A percentile compares a stretch with the other conserved stretches of the same genome.
These are phyloP conservation scores for Polia nebulosa DNA, from an alignment of 2,888 invertebrate species.

Conservation along the genomic window DNA sequence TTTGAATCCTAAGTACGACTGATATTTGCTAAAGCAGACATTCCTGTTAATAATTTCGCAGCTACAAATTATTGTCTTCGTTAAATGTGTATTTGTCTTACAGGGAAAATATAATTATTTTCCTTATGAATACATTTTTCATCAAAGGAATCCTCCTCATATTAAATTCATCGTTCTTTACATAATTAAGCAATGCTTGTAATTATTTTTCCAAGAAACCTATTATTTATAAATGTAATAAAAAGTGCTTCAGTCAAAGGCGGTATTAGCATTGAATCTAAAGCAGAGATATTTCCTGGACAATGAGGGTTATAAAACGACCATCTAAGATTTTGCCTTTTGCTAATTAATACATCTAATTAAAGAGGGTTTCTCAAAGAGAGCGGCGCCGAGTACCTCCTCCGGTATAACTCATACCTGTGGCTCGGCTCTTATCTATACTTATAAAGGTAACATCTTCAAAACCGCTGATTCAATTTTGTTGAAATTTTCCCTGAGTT, in stretches of 20 bases:
- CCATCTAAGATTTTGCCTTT: constrained; percentile 50
- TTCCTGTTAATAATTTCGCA: background rate
- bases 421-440: constrained; percentile 55
- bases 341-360: constrained; percentile 75
- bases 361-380: constrained; percentile 64
- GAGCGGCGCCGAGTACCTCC: constrained; percentile 43
- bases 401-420: constrained; percentile 49
- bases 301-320: constrained; percentile 53
- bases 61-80: constrained; percentile 7
- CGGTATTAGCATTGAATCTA: constrained; percentile 32
- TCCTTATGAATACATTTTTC: constrained; percentile 16
- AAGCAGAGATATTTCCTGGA: constrained; percentile 41
- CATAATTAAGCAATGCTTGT: constrained; percentile 34
- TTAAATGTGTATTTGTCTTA: constrained; percentile 7
- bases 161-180: constrained; percentile 31
- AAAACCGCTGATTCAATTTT: constrained; percentile 66
- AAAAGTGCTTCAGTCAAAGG: constrained; percentile 32
- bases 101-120: constrained; percentile 4
- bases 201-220: constrained; percentile 40
- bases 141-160: constrained; percentile 39
- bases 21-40: background rate
- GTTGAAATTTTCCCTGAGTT: constrained; percentile 59
- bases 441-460: constrained; percentile 64
- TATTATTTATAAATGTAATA: constrained; percentile 22
- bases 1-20: background rate